Conservation (phyloP, 2,797 vertebrate species). For the Scyliorhinus canicula region DNA sequence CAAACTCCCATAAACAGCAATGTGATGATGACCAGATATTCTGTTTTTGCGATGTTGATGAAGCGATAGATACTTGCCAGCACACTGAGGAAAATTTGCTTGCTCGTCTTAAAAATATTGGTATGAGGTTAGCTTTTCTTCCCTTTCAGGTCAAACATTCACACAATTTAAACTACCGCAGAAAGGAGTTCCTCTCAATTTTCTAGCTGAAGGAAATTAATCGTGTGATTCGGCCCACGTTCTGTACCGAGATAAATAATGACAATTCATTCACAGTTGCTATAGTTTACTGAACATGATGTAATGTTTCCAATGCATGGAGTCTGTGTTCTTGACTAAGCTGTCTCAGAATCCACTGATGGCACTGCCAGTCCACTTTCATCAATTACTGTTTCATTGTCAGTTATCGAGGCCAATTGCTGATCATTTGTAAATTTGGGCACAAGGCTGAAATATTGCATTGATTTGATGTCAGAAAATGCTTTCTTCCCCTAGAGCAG, state of each 20-base stretch:
- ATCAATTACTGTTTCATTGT: neutral
- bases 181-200: neutral
- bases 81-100: too few species aligned
- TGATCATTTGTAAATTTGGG: neutral
- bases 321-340: slow-evolving; percentile 11
- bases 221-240: neutral
- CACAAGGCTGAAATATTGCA: neutral
- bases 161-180: neutral
- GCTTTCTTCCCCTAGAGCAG: neutral
- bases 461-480: slow-evolving; percentile 15
- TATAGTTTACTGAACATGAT: neutral
- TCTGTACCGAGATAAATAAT: neutral
- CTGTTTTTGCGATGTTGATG: too few species aligned
- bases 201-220: neutral
- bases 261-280: neutral
- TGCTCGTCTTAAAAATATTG: too few species aligned
- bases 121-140: neutral
- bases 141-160: neutral
- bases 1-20: too few species aligned
- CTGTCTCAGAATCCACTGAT: slow-evolving; percentile 1
- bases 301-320: neutral
- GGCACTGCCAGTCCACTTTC: neutral
- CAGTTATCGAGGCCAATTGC: neutral
- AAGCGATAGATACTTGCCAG: too few species aligned
- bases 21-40: too few species aligned